Evolutionary conservation across 2,113 vertebrate species (phyloP).

Genomic region (Asarcornis scutulata): DNA sequence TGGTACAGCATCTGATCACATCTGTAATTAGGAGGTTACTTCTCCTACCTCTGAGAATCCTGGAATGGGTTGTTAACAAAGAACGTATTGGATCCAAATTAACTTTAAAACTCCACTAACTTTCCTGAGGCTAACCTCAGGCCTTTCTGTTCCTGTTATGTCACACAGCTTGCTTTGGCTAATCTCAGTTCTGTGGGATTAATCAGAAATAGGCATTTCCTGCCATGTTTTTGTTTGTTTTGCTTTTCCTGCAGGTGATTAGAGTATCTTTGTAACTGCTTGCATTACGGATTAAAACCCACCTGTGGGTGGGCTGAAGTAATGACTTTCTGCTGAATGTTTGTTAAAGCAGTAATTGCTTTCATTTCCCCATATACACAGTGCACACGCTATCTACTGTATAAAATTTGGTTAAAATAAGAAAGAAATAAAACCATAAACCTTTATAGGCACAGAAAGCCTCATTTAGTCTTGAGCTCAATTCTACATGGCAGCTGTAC

Average conservation of each 20-base stretch:
- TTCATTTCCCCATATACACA: conserved; percentile 5
- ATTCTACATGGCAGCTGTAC: background rate
- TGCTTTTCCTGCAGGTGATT: background rate
- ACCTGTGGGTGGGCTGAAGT: conserved; percentile 48
- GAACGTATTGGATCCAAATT: background rate
- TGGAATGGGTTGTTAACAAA: background rate
- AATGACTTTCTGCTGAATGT: conserved; percentile 3
- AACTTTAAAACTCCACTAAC: background rate
- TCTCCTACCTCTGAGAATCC: background rate
- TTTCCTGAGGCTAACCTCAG: background rate
- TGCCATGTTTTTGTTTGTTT: background rate
- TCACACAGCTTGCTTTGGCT: background rate
- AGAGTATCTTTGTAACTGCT: conserved; percentile 50
- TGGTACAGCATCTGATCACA: background rate
- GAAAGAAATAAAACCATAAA: background rate
- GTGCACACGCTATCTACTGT: background rate
- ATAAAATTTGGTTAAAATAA: conserved; percentile 4
- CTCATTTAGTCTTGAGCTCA: background rate
- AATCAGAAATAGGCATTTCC: background rate
- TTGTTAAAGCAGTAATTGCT: conserved; percentile 24
- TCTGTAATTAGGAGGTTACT: background rate
- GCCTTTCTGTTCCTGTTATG: background rate
- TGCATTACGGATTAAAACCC: conserved; percentile 37
- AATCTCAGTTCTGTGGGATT: background rate
- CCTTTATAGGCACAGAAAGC: background rate